Base-by-base conservation (phyloP, 1,140 invertebrate species). In the Coenobita brevimanus region DNA sequence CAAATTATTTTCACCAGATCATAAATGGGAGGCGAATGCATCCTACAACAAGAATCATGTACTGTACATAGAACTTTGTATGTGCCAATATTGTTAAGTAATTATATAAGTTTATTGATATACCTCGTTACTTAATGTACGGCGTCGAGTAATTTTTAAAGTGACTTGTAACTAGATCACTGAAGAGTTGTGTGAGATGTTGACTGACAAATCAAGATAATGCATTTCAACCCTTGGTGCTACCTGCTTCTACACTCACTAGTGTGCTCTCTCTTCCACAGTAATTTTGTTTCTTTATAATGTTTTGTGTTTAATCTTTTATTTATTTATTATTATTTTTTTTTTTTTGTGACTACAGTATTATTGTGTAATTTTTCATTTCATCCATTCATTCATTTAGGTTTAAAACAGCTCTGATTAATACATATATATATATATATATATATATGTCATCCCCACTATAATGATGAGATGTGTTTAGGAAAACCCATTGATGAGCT, bases 91-190 rank as follows among this genome's bases (percentile, higher is more conserved):
- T 80, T 87, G 76, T 79, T 87, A 80, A 64, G 76, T 79, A 80
- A 24, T 87, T 87, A 54, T 87, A 81, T 87, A 87, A 87, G 84
- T 87, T 80, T 80, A 87, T 81, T 81, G 84, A 87, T 87, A 87
- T 87, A 87, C 84, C 84, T 87, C 84, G 84, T 87, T 87, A 87
- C 76, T 87, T 87, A 80, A 80, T 83, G 64, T 87, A 80, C 69
- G 78, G 50, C 76, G 78, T 80, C 54, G 76, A 80, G 60, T 80
- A 79, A 33, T 13, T 50, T 41, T 80, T 50, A 78, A 62, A 69
- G 21, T 27, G 43, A 80, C 54, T 30, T 78, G 41, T 41, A 71
- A 80, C 78, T 71, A 71, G 43, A 71, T 80, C 50, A 73, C 36
- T 71, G 38, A 69, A 75, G 43, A 73, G 38, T 75, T 27, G 27